Conservation (phyloP, 2,113 vertebrate genomes). For the Fulica atra region DNA sequence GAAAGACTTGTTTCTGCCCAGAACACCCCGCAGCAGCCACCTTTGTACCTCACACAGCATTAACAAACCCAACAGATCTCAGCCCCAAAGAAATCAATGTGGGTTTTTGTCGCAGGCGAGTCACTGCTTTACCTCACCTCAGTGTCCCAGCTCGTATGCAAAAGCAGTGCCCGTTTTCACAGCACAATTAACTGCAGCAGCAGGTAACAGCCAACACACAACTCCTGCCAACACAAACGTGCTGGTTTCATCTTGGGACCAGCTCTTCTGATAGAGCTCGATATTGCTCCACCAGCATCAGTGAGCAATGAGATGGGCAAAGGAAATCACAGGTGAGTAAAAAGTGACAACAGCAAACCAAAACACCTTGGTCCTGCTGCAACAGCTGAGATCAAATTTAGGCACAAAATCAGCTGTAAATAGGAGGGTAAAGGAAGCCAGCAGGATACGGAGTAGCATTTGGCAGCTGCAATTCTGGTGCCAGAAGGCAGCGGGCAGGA, state of each 20-base stretch:
- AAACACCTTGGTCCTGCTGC: not conserved
- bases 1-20: not conserved
- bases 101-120: not conserved
- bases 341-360: not conserved
- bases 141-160: not conserved
- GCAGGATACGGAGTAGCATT: not conserved
- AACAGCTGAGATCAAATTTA: not conserved
- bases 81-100: not conserved
- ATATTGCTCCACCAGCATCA: not conserved
- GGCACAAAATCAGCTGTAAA: not conserved
- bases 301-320: not conserved
- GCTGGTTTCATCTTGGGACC: not conserved
- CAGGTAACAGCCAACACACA: conserved; percentile 29
- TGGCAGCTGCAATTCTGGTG: not conserved
- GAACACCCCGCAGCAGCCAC: not conserved
- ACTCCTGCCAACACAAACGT: conserved; percentile 33
- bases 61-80: not conserved
- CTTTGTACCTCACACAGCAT: accelerated
- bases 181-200: conserved; percentile 23
- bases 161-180: not conserved
- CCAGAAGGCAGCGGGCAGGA: not conserved
- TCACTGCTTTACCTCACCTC: not conserved
- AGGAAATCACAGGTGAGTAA: not conserved
- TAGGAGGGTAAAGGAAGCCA: not conserved
- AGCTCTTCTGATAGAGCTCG: not conserved